Evolutionary conservation across 2,113 vertebrate species (phyloP).

Genomic region (Rhynchomys soricoides): DNA sequence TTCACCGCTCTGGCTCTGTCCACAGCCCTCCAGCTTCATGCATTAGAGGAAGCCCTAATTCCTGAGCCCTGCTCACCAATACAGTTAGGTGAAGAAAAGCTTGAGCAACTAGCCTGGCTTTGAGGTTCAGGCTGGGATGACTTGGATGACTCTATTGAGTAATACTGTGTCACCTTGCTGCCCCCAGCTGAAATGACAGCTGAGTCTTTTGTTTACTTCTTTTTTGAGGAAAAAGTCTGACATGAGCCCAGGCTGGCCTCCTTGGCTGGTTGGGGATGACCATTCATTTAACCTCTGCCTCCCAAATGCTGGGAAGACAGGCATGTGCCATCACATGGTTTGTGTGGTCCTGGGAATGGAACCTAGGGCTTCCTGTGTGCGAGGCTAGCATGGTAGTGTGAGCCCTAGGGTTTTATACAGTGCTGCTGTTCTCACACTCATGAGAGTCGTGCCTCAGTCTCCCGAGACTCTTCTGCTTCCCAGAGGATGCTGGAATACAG

Average conservation of each 20-base stretch:
- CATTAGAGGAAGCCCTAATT: not conserved
- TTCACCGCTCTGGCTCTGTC: not conserved
- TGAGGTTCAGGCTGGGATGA: not conserved
- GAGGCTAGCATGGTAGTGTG: not conserved
- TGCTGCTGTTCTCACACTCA: not conserved
- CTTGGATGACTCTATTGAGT: rapidly evolving
- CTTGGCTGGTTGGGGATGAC: not conserved
- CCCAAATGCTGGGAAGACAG: not conserved
- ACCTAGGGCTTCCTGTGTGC: not conserved
- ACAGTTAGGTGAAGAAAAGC: not conserved
- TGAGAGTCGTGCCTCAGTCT: not conserved
- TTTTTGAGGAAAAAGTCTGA: not conserved
- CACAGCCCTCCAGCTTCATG: rapidly evolving
- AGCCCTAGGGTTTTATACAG: not conserved
- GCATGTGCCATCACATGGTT: too few relatives aligned
- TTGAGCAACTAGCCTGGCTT: not conserved
- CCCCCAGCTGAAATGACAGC: rapidly evolving
- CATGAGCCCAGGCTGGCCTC: not conserved
- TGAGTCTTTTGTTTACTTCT: not conserved
- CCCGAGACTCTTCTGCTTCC: not conserved
- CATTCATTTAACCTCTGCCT: not conserved
- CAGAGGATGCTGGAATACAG: not conserved
- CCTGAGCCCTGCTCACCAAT: not conserved
- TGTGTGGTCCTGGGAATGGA: not conserved
- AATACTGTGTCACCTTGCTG: too few relatives aligned